Percentiles rank a stretch among this genome's conserved stretches.
Conservation (phyloP, 1,140 invertebrate species). For the Brachionus koreanus region DNA sequence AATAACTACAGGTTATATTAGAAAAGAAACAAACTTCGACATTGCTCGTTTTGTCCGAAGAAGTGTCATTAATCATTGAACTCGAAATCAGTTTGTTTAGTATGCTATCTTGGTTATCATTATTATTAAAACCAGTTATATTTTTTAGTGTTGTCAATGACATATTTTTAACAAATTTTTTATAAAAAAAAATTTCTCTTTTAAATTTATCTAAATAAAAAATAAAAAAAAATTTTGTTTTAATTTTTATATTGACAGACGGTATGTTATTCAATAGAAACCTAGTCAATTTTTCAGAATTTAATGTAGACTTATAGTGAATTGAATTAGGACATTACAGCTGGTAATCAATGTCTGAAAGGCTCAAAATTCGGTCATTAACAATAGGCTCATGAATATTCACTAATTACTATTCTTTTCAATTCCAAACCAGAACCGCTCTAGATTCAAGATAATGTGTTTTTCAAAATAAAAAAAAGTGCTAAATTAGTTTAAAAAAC, state of each 20-base stretch:
- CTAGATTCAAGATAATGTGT: background rate
- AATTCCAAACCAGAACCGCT: background rate
- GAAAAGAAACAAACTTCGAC: background rate
- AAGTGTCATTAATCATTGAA: background rate
- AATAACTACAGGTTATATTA: background rate
- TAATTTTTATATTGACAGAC: background rate
- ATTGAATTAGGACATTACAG: background rate
- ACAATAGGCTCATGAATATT: conserved; percentile 5
- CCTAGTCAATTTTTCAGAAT: background rate
- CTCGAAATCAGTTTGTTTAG: background rate
- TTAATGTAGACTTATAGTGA: background rate
- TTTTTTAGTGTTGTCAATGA: conserved; percentile 28
- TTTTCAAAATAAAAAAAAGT: background rate
- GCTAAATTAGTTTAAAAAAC: too few relatives aligned
- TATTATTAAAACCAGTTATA: conserved; percentile 8
- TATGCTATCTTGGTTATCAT: conserved; percentile 21
- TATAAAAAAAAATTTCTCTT: background rate
- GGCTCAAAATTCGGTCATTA: background rate
- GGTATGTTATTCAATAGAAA: conserved; percentile 2
- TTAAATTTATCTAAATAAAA: background rate
- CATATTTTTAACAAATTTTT: background rate
- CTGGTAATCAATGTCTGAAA: background rate
- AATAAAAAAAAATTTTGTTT: background rate
- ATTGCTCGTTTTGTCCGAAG: background rate
- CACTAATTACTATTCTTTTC: conserved; percentile 8